Percentiles rank a stretch among this genome's conserved stretches.
phyloP scores from a whole-genome alignment of 2,797 vertebrate species.

The Borostomias antarcticus region DNA sequence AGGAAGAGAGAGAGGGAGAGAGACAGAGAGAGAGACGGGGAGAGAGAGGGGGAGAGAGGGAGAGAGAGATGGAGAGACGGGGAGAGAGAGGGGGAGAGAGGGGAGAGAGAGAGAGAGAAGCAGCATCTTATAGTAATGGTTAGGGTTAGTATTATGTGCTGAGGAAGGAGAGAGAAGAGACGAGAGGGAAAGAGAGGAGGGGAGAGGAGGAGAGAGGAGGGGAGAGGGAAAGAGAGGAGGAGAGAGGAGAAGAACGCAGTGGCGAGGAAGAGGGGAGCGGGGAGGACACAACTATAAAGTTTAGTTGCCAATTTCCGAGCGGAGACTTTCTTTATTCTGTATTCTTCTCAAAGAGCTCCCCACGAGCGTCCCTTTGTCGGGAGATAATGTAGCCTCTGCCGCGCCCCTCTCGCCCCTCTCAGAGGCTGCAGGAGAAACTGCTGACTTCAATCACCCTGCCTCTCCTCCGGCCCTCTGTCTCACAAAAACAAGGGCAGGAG shows the following conservation, averaged over 20 bases:
- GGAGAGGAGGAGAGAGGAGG: background rate
- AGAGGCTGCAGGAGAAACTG: too few relatives aligned
- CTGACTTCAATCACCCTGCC: constrained; percentile 34
- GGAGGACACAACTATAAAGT: too few relatives aligned
- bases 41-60: constrained; percentile 8
- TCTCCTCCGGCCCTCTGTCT: background rate
- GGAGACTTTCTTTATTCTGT: too few relatives aligned
- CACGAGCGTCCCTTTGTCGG: too few relatives aligned
- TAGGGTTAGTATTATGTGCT: too few relatives aligned
- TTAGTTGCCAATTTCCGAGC: too few relatives aligned
- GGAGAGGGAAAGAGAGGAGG: constrained; percentile 1
- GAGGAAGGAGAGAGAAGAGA: constrained; percentile 7
- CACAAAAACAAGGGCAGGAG: constrained; percentile 16
- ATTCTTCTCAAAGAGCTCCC: too few relatives aligned
- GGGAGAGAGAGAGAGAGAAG: constrained; percentile 37
- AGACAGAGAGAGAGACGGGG: constrained; percentile 4
- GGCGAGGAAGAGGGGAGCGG: background rate
- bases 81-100: constrained; percentile 32
- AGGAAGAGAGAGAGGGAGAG: background rate
- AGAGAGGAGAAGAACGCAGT: background rate
- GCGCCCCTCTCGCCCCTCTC: too few relatives aligned
- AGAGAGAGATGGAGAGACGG: background rate
- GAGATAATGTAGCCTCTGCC: too few relatives aligned
- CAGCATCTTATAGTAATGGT: too few relatives aligned
- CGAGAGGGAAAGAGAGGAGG: background rate